A percentile compares a stretch with the other conserved stretches of the same genome.
These are phyloP conservation scores for Mola mola DNA, from an alignment of 2,113 vertebrate genomes.

Conservation along the genomic window DNA sequence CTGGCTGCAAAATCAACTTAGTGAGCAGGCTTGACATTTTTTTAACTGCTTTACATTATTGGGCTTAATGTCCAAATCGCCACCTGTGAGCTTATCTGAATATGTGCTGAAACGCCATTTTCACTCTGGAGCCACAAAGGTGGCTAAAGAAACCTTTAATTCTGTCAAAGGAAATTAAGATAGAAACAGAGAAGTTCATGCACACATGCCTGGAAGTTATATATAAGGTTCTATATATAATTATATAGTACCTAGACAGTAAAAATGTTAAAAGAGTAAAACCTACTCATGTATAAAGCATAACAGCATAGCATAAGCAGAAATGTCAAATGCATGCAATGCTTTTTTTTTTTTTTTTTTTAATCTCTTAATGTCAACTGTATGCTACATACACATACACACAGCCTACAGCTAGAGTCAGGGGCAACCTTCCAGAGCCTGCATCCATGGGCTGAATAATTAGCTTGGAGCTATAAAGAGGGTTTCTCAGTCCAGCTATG, in stretches of 20 bases:
- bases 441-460: conserved; percentile 66
- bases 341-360: conserved; percentile 7
- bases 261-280: conserved; percentile 17
- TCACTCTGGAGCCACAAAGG: too few species aligned
- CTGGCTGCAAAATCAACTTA: conserved; percentile 3
- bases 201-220: too few species aligned
- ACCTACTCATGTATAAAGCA: conserved; percentile 29
- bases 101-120: too few species aligned
- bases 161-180: conserved; percentile 41
- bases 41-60: too few species aligned
- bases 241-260: not conserved
- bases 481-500: conserved; percentile 48
- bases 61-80: conserved; percentile 1
- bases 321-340: conserved; percentile 48
- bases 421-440: conserved; percentile 60
- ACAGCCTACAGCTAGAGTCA: conserved; percentile 37
- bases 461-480: conserved; percentile 61
- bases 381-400: conserved; percentile 25
- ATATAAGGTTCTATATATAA: too few species aligned
- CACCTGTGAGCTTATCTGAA: too few species aligned
- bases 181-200: too few species aligned
- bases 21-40: conserved; percentile 2
- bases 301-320: not conserved
- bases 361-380: conserved; percentile 14
- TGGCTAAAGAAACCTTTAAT: conserved; percentile 36